Conservation (phyloP, 2,797 vertebrate species). For the Artibeus lituratus region DNA sequence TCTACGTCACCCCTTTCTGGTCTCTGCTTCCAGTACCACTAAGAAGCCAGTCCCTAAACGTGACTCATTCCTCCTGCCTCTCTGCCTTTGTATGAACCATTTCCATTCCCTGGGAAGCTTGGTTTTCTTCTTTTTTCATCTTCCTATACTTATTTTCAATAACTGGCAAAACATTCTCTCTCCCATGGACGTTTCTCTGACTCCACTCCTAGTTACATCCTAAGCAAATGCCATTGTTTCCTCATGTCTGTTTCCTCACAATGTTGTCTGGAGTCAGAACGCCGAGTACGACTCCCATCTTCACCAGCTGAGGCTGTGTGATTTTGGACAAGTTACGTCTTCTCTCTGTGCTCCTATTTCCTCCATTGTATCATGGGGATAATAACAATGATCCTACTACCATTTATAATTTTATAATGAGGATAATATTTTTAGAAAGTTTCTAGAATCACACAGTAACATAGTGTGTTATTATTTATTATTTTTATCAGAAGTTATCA, state of each 20-base stretch:
- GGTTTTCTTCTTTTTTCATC: neutral
- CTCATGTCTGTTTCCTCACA: neutral
- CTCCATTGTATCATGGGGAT: neutral
- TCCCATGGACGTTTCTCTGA: neutral
- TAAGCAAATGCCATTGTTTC: neutral
- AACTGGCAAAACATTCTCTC: neutral
- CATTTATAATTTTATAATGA: neutral
- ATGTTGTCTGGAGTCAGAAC: neutral
- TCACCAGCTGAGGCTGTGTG: neutral
- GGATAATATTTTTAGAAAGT: neutral
- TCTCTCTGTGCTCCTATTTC: neutral
- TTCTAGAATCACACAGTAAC: neutral
- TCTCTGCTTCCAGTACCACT: neutral
- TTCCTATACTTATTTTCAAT: neutral
- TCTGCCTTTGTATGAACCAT: neutral
- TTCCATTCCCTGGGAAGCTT: neutral
- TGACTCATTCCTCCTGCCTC: neutral
- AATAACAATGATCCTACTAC: neutral
- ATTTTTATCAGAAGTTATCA: neutral
- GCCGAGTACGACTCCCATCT: neutral
- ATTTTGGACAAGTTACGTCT: neutral
- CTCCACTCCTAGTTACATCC: neutral
- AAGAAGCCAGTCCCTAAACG: neutral
- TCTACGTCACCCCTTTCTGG: too few species aligned
- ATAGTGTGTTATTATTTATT: neutral